These are phyloP conservation scores for Erannis defoliaria DNA, from an alignment of 2,888 invertebrate species.

Conservation along the genomic window DNA sequence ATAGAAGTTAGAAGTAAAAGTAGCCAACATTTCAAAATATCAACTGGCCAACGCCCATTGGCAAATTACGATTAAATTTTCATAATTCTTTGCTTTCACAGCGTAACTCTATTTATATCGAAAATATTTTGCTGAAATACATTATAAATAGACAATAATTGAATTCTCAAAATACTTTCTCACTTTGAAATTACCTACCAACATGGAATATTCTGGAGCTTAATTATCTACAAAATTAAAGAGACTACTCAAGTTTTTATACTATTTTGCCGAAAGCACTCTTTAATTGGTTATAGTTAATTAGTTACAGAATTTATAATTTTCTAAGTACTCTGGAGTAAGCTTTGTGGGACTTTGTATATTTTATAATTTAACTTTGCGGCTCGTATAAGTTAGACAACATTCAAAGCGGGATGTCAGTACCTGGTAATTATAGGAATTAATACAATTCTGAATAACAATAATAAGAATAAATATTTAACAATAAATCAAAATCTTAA, in stretches of 20 bases:
- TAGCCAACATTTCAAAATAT: slow-evolving; percentile 16
- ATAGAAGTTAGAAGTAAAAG: background rate
- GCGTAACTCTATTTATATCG: slow-evolving; percentile 80
- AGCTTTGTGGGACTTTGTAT: slow-evolving; percentile 15
- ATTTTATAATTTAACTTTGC: slow-evolving; percentile 1
- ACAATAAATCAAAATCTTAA: slow-evolving; percentile 10
- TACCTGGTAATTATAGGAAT: slow-evolving; percentile 14
- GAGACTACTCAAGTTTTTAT: slow-evolving; percentile 8
- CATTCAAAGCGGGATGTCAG: slow-evolving; percentile 57
- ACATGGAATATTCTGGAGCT: slow-evolving; percentile 56
- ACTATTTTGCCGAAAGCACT: slow-evolving; percentile 24
- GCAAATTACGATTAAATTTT: slow-evolving; percentile 74
- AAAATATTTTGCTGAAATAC: slow-evolving; percentile 80
- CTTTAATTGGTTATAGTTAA: slow-evolving; percentile 8
- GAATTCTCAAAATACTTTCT: slow-evolving; percentile 73
- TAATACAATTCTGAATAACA: background rate
- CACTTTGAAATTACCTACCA: slow-evolving; percentile 64
- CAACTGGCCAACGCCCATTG: slow-evolving; percentile 47
- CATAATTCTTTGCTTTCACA: slow-evolving; percentile 73
- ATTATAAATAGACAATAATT: slow-evolving; percentile 69
- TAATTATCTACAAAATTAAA: slow-evolving; percentile 43
- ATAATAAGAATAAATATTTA: background rate
- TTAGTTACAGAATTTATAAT: slow-evolving; percentile 15
- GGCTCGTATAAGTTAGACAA: slow-evolving; percentile 46
- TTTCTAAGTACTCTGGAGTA: slow-evolving; percentile 5